Evolutionary conservation across 2,113 vertebrate genomes (phyloP).

Genomic region (Podocnemis expansa): DNA sequence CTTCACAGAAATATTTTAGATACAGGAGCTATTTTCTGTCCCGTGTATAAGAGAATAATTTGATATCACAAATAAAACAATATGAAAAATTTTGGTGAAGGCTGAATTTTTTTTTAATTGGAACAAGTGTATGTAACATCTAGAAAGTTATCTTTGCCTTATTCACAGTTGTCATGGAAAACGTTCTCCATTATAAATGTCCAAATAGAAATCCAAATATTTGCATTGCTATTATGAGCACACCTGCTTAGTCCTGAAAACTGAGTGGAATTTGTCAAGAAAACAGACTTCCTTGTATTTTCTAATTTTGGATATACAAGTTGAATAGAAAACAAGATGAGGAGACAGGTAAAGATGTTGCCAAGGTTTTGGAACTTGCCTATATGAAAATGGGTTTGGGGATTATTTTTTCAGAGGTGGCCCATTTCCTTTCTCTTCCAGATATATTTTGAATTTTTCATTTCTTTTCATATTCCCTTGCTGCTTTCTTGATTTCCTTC

Average conservation of each 20-base stretch:
- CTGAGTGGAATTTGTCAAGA: conserved; percentile 17
- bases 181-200: conserved; percentile 37
- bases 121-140: conserved; percentile 24
- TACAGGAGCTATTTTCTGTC: not conserved
- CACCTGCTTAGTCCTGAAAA: conserved; percentile 62
- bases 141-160: conserved; percentile 49
- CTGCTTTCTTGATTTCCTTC: conserved; percentile 71
- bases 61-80: conserved; percentile 10
- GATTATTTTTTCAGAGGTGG: not conserved
- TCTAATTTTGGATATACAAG: not conserved
- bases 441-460: conserved; percentile 59
- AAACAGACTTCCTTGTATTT: conserved; percentile 61
- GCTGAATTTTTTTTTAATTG: not conserved
- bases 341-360: conserved; percentile 48
- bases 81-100: not conserved
- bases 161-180: conserved; percentile 67
- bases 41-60: not conserved
- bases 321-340: conserved; percentile 47
- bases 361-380: conserved; percentile 58
- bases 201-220: conserved; percentile 36
- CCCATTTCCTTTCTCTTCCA: conserved; percentile 54
- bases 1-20: not conserved
- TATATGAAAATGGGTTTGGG: conserved; percentile 53
- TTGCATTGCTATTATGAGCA: conserved; percentile 59
- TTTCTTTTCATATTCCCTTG: conserved; percentile 68